Percentiles rank a stretch among this genome's conserved stretches.
These are phyloP conservation scores for Scotopteryx bipunctaria DNA, from an alignment of 2,888 invertebrate genomes.

Conservation along the genomic window DNA sequence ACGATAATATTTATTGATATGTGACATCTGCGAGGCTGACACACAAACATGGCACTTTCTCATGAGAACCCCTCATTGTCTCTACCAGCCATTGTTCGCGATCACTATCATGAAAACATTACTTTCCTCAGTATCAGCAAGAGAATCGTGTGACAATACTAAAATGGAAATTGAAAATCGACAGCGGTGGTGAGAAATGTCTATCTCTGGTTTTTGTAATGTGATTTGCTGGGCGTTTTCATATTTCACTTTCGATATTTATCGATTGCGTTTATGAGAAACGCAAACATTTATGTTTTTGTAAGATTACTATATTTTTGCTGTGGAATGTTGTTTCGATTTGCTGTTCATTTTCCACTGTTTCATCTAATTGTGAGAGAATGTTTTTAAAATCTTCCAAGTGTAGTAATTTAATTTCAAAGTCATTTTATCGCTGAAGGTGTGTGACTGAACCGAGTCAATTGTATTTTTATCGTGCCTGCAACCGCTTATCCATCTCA, in stretches of 20 bases:
- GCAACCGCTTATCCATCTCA: slow-evolving; percentile 4
- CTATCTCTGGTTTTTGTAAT: slow-evolving; percentile 10
- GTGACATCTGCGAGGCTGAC: slow-evolving; percentile 39
- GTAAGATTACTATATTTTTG: background rate
- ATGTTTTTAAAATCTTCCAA: no score
- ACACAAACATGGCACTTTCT: slow-evolving; percentile 61
- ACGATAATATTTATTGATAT: slow-evolving; percentile 24
- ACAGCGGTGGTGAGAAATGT: slow-evolving; percentile 12
- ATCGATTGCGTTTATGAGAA: background rate
- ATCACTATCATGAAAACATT: slow-evolving; percentile 49
- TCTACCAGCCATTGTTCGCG: slow-evolving; percentile 42
- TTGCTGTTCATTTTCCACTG: background rate
- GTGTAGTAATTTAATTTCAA: no score
- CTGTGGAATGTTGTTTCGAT: no score
- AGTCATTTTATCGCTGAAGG: no score
- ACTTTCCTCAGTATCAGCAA: slow-evolving; percentile 54
- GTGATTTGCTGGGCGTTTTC: slow-evolving; percentile 10
- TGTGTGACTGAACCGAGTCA: background rate
- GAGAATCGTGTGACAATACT: slow-evolving; percentile 43
- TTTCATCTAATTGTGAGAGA: background rate
- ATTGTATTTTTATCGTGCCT: background rate
- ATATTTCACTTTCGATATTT: slow-evolving; percentile 9
- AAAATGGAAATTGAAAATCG: slow-evolving; percentile 25
- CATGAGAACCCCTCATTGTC: slow-evolving; percentile 59
- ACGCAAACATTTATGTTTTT: background rate